Evolutionary conservation across 2,113 vertebrate genomes (phyloP).

Genomic region (Heterotilapia buettikoferi): DNA sequence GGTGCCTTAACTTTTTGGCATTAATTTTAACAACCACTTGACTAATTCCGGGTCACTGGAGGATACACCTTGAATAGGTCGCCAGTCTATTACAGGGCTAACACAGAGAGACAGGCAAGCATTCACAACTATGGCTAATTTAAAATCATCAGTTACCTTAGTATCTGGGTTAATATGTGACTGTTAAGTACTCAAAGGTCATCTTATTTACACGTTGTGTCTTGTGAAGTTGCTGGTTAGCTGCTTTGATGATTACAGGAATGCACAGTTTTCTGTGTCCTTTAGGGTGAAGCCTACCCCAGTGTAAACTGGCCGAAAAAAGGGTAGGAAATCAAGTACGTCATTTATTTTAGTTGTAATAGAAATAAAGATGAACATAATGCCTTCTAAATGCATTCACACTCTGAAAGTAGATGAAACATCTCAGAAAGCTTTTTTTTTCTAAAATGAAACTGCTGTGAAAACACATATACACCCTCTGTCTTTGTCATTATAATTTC

Average conservation of each 20-base stretch:
- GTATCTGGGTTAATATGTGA: not conserved
- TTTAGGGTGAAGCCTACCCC: not conserved
- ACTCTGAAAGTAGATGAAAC: not conserved
- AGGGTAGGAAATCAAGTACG: not conserved
- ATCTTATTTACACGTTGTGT: not conserved
- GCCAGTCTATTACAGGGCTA: not conserved
- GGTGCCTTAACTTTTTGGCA: not conserved
- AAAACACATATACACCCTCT: not conserved
- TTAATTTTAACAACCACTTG: not conserved
- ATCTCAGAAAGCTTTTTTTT: not conserved
- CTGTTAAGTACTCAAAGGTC: fast-evolving
- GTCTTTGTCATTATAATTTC: not conserved
- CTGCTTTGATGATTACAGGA: not conserved
- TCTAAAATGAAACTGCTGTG: not conserved
- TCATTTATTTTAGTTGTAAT: not conserved
- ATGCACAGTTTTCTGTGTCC: not conserved
- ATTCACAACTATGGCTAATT: not conserved
- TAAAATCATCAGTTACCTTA: not conserved
- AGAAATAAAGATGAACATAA: not conserved
- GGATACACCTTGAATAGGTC: not conserved
- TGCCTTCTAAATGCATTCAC: not conserved
- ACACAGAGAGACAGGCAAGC: not conserved
- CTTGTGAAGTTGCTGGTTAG: not conserved
- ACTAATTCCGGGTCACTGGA: not conserved
- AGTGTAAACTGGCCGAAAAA: fast-evolving